Conservation (phyloP, 2,888 invertebrate genomes). For the Bugula neritina region DNA sequence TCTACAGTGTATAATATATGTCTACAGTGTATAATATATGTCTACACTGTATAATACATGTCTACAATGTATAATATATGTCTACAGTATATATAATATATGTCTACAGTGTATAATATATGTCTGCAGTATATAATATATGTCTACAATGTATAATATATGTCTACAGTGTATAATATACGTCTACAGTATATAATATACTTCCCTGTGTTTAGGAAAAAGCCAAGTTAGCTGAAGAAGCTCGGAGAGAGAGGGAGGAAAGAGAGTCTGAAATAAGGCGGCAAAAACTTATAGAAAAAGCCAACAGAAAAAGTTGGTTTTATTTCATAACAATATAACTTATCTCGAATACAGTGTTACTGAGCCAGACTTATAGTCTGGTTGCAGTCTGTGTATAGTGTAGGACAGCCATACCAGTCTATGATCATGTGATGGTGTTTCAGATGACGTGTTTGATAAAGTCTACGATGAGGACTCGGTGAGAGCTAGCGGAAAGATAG, state of each 20-base stretch:
- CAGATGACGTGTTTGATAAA: conserved; percentile 19
- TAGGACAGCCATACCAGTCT: not conserved
- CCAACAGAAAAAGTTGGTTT: conserved; percentile 4
- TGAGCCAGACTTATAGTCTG: not conserved
- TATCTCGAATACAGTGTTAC: not conserved
- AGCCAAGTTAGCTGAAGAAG: not conserved
- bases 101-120: no score
- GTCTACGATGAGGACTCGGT: conserved; percentile 31
- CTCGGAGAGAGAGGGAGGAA: not conserved
- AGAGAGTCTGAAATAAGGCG: not conserved
- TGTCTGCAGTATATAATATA: no score
- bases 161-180: no score
- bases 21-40: no score
- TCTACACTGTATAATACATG: no score
- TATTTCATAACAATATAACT: not conserved
- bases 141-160: no score
- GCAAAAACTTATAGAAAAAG: conserved; percentile 18
- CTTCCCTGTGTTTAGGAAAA: conserved; percentile 24
- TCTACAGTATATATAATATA: no score
- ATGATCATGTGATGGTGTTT: not conserved
- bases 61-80: no score
- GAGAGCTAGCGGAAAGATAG: conserved; percentile 60
- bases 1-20: no score
- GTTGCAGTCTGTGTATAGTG: not conserved
- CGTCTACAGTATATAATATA: no score